Conservation (phyloP, 1,140 invertebrate species). For the Drosophila micromelanica region DNA sequence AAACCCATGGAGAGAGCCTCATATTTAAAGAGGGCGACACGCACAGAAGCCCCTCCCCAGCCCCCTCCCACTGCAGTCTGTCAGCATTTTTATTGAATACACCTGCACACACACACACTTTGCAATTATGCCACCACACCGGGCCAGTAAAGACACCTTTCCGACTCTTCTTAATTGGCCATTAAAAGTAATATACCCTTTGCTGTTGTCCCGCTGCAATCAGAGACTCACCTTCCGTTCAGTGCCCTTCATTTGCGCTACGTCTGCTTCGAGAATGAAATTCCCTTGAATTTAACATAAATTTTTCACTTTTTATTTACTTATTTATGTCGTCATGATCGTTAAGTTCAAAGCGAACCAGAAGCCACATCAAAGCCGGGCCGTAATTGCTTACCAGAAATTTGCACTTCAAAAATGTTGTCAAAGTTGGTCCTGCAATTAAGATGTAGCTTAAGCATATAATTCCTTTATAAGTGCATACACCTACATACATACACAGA, state of each 20-base stretch:
- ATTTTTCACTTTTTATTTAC: conserved; percentile 55
- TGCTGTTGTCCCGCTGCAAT: conserved; percentile 3
- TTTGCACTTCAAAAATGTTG: conserved; percentile 53
- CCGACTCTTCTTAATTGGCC: conserved; percentile 24
- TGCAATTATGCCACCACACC: background rate
- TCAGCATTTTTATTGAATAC: conserved; percentile 11
- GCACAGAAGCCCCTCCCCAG: background rate
- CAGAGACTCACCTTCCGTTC: background rate
- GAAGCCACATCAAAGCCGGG: conserved; percentile 68
- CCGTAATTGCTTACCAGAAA: conserved; percentile 64
- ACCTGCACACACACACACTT: conserved; percentile 11
- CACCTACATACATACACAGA: background rate
- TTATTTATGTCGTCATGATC: conserved; percentile 37
- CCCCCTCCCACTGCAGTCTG: background rate
- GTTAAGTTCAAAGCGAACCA: conserved; percentile 57
- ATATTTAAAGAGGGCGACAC: conserved; percentile 17
- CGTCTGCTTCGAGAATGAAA: conserved; percentile 33
- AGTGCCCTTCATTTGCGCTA: background rate
- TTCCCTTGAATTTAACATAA: conserved; percentile 41
- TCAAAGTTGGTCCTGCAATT: conserved; percentile 22
- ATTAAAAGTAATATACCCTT: conserved; percentile 23
- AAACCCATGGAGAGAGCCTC: too few relatives aligned
- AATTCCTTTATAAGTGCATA: conserved; percentile 17
- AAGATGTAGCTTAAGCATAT: conserved; percentile 23
- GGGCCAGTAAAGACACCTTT: conserved; percentile 1